These are phyloP conservation scores for Centropus unirufus DNA, from an alignment of 2,113 vertebrate species.

Conservation along the genomic window DNA sequence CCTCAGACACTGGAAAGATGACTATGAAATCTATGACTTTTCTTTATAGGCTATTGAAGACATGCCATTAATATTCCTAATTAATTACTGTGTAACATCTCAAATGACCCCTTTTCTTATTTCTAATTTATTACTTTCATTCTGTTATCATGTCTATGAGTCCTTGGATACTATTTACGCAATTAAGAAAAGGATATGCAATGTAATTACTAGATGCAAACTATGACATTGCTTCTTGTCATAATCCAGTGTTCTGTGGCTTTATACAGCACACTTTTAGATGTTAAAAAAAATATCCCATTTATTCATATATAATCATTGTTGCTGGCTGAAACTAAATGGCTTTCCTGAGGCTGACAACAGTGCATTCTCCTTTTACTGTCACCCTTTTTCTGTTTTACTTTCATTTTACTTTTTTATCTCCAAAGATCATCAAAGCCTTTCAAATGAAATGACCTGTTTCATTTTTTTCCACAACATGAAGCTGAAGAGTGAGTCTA, in stretches of 20 bases:
- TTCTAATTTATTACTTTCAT: conserved; percentile 47
- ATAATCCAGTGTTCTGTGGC: not conserved
- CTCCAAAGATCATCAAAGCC: not conserved
- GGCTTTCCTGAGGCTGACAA: not conserved
- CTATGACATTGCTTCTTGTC: not conserved
- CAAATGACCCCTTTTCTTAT: conserved; percentile 15
- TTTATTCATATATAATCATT: not conserved
- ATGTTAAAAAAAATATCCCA: not conserved
- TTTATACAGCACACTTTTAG: not conserved
- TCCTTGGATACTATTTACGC: conserved; percentile 37
- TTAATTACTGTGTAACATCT: conserved; percentile 26
- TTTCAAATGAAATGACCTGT: not conserved
- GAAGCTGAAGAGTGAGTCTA: not conserved
- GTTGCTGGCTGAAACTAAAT: not conserved
- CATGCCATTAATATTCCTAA: not conserved
- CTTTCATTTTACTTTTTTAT: not conserved
- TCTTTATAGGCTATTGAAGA: not conserved
- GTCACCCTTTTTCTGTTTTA: not conserved
- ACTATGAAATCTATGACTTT: not conserved
- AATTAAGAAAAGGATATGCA: not conserved
- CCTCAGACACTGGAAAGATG: not conserved
- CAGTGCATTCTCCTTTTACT: not conserved
- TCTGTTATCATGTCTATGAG: not conserved
- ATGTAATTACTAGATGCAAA: conserved; percentile 13
- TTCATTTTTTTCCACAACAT: not conserved